phyloP scores from a whole-genome alignment of 1,140 invertebrate genomes.

The Drosophila baimaii region DNA sequence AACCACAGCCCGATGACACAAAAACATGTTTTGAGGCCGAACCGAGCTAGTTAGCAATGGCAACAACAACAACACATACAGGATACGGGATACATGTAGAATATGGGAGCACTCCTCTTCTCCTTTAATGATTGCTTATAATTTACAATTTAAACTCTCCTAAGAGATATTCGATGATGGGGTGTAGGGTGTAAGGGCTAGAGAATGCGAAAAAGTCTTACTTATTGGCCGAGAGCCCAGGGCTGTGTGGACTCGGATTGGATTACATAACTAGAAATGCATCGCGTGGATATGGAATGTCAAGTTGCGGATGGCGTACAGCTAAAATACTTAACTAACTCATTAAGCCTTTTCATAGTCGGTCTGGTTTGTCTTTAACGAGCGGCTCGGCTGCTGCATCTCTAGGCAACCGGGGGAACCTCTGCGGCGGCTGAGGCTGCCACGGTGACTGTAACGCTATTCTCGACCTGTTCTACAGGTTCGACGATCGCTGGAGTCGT shows the following conservation, averaged over 20 bases:
- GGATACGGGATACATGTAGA: constrained; percentile 8
- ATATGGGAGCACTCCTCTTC: constrained; percentile 7
- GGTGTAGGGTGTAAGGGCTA: constrained; percentile 1
- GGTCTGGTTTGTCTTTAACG: constrained; percentile 31
- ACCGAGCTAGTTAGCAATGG: constrained; percentile 1
- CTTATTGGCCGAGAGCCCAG: neutral
- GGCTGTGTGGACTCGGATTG: neutral
- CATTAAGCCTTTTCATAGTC: constrained; percentile 53
- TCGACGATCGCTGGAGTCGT: constrained; percentile 50
- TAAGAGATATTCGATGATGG: constrained; percentile 17
- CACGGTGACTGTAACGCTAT: constrained; percentile 72
- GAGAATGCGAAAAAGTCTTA: constrained; percentile 20
- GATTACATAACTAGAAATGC: constrained; percentile 59
- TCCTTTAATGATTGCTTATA: constrained; percentile 18
- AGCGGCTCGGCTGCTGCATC: constrained; percentile 9
- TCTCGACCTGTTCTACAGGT: constrained; percentile 83
- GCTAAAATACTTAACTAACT: constrained; percentile 61
- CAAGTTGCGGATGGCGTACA: constrained; percentile 44
- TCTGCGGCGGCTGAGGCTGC: constrained; percentile 51
- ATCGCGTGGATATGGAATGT: constrained; percentile 50
- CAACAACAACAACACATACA: constrained; percentile 4
- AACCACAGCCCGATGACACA: constrained; percentile 10
- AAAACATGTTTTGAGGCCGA: constrained; percentile 29
- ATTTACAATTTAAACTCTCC: constrained; percentile 25
- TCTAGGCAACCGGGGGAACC: constrained; percentile 72